Evolutionary conservation across 30 jellyfish, hydroid and myxozoan genomes (phyloP).

Genomic region (Nemopilema nomurai): DNA sequence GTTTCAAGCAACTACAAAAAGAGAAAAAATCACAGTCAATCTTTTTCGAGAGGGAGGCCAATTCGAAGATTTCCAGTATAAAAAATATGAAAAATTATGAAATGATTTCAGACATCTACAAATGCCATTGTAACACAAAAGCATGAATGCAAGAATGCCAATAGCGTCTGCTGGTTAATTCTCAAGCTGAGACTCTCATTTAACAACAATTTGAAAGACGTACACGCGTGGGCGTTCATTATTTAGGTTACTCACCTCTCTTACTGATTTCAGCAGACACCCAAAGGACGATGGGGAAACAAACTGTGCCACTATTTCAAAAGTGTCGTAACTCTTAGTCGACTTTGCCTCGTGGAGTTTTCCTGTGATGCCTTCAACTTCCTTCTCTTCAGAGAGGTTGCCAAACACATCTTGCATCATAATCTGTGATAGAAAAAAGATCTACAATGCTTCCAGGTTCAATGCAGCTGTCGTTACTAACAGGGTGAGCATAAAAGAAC

Average conservation of each 20-base stretch:
- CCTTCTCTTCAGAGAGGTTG: constrained; percentile 85
- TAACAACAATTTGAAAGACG: not conserved
- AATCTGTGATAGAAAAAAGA: constrained; percentile 67
- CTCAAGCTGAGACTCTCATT: too few relatives aligned
- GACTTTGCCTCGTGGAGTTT: constrained; percentile 95
- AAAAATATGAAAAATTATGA: too few relatives aligned
- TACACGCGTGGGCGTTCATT: not conserved
- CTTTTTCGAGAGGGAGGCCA: too few relatives aligned
- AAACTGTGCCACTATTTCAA: constrained; percentile 77
- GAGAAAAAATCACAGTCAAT: too few relatives aligned
- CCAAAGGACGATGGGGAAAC: constrained; percentile 57
- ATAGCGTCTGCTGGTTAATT: too few relatives aligned
- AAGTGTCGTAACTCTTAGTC: constrained; percentile 74
- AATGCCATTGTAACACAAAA: too few relatives aligned
- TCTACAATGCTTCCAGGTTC: too few relatives aligned
- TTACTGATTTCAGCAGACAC: constrained; percentile 53
- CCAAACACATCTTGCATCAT: constrained; percentile 77
- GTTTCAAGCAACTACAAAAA: constrained; percentile 78
- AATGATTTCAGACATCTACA: too few relatives aligned
- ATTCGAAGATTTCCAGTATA: too few relatives aligned
- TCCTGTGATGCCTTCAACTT: constrained; percentile 77
- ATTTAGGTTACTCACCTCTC: constrained; percentile 54
- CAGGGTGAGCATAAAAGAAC: too few relatives aligned
- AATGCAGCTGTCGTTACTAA: too few relatives aligned
- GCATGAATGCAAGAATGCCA: too few relatives aligned